Base-by-base conservation (phyloP, 1,140 invertebrate species). In the Lepidurus apus region DNA sequence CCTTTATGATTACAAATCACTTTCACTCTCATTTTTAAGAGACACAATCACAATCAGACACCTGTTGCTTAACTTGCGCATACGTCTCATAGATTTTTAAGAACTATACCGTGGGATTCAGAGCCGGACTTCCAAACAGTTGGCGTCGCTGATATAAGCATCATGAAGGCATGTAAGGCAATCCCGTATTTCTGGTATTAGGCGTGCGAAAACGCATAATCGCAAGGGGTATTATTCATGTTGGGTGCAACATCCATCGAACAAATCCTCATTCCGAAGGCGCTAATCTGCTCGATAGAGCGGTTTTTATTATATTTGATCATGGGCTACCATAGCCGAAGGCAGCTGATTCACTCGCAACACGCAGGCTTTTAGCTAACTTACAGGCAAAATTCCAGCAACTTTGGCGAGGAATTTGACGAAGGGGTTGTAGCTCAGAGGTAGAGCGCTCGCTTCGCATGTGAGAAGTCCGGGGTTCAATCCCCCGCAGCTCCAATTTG, bases 361-460 rank as follows among this genome's bases (percentile, higher is more conserved):
- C 34, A 34, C 9, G 9, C 7, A 21, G 21, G 21, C 17, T 65
- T 7, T n/a, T 65, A 65, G 4, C 9, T n/a, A 65, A 65, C 21
- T n/a, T 13, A 65, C 21, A n/a, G 13, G 53, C 13, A 65, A 9
- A 65, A 65, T 65, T 21, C 17, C 17, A 65, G 21, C 13, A 65
- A 65, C 13, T 13, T 65, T 7, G 8, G 53, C 21, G 21, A n/a
- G 17, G 17, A 65, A 21, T 13, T 65, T 7, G 21, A n/a, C 53
- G 21, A n/a, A 7, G 53, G 80, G 80, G 80, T 73, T 80, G 80
- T 80, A 80, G 80, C 80, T 80, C 80, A 80, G 80, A 80, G 80
- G 80, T 80, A 80, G 80, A 80, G 80, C 79, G 80, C 75, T 80
- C 80, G 80, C 80, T 80, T 80, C 78, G 80, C 80, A 80, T 80